Evolutionary conservation across 1,140 invertebrate species (phyloP), one percentile per base, ranked within the genome.

Genomic region (Bombus polaris): DNA sequence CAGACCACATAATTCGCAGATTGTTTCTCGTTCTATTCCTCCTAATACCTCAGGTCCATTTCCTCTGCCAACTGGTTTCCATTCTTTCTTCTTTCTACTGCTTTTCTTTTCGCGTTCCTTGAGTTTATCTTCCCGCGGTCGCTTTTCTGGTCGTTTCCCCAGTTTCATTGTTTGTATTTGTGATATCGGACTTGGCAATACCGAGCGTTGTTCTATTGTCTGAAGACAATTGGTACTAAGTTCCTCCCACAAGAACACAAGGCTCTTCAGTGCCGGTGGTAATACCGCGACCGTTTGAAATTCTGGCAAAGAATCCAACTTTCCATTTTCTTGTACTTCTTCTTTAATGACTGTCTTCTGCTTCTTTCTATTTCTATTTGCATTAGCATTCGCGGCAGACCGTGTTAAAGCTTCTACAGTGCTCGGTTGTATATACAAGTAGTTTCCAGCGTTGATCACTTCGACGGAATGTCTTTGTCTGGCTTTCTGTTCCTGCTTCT

Each of bases 201-300:
- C 92, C 28, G 95, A 94, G 78, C 96, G 96, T 80, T 97, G 96
- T 32, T 96, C 94, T 70, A 97, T 96, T 0, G 97, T 96, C 91
- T 97, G 96, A 0, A 97, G 94, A 89, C 96, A 97, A 90, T 96
- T 97, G 18, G 95, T 93, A 68, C 97, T 97, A n/a, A 99, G 95
- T 87, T 98, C 97, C 92, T 99, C 98, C 98, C 98, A 99, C 12
- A 99, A 95, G 84, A 97, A 96, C 6, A 98, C 97, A 10, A 98
- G 94, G 94, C 97, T 97, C 92, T 98, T 97, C 10, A 99, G 94
- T 0, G 98, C 98, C 1, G 98, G 98, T 9, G 98, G 98, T 66
- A 99, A 92, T 1, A 97, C 97, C 65, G 96, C 96, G 22, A 97
- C 96, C 0, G 97, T 97, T 44, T 97, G 95, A 89, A 96, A 95